These are phyloP conservation scores for Pogonomyrmex californicus DNA, from an alignment of 1,140 invertebrate species.

Conservation along the genomic window DNA sequence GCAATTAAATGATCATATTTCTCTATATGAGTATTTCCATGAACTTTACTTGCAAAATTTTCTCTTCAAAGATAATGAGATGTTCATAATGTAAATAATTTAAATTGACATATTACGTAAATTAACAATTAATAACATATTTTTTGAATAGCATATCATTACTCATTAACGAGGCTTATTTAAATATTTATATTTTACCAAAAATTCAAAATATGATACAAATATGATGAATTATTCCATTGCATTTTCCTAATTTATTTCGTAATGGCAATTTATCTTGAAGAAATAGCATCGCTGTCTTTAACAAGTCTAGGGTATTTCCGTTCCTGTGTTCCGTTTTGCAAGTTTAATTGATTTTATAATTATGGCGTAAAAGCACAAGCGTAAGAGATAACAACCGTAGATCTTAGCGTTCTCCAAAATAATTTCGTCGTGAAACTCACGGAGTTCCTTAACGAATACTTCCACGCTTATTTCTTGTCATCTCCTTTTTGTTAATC, in stretches of 20 bases:
- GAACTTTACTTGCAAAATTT: not conserved
- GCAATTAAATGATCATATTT: not conserved
- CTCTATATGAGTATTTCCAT: not conserved
- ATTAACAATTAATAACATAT: not conserved
- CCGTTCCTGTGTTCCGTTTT: not conserved
- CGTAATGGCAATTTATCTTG: not conserved
- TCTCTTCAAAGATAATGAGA: not conserved
- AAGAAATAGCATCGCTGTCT: not conserved
- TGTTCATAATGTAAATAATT: not conserved
- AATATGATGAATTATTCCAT: no score
- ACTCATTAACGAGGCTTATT: not conserved
- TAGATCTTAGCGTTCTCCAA: not conserved
- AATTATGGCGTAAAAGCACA: not conserved
- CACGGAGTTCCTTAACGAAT: constrained; percentile 9
- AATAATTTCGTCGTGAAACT: not conserved
- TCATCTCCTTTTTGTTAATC: constrained; percentile 44
- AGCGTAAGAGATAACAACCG: not conserved
- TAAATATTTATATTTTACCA: constrained; percentile 6
- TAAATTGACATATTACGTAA: not conserved
- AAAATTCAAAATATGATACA: not conserved
- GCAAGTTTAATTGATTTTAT: constrained; percentile 25
- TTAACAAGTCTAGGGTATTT: not conserved
- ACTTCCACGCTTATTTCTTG: constrained; percentile 5
- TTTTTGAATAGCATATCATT: not conserved
- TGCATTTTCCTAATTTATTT: not conserved